Conservation (phyloP, 1,140 invertebrate genomes). For the Yoshiicerus persimilis region DNA sequence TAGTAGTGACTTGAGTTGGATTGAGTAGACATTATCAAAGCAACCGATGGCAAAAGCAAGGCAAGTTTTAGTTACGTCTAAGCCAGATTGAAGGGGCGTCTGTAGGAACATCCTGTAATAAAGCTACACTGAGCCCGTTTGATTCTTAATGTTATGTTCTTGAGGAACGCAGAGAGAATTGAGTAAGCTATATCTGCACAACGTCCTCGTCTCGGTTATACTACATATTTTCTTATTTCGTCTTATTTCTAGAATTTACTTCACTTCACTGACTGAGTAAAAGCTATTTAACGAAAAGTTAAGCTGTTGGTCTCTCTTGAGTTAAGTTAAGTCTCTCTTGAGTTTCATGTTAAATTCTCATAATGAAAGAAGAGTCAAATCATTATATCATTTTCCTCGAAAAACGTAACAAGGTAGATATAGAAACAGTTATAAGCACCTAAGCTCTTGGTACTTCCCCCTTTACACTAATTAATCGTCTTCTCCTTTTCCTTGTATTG, state of each 20-base stretch:
- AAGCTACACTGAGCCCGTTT: background rate
- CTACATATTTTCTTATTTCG: too few species aligned
- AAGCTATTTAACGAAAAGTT: conserved; percentile 1
- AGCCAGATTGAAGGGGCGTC: conserved; percentile 7
- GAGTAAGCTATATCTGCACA: too few species aligned
- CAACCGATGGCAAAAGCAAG: background rate
- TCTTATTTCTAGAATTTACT: background rate
- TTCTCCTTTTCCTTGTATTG: background rate
- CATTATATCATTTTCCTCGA: background rate
- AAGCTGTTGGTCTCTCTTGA: background rate
- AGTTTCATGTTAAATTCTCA: background rate
- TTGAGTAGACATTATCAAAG: conserved; percentile 6
- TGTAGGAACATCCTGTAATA: conserved; percentile 3
- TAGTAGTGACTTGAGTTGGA: background rate
- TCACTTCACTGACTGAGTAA: background rate
- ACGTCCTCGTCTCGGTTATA: too few species aligned
- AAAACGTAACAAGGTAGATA: background rate
- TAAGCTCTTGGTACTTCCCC: background rate
- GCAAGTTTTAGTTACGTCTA: background rate
- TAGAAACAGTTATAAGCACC: background rate
- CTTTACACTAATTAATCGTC: background rate
- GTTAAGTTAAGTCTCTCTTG: background rate
- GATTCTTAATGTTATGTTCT: background rate
- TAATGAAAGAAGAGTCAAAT: background rate
- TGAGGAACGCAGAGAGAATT: background rate